Percentiles rank a stretch among this genome's conserved stretches.
These are phyloP conservation scores for Campoletis raptor DNA, from an alignment of 2,888 invertebrate species.

Conservation along the genomic window DNA sequence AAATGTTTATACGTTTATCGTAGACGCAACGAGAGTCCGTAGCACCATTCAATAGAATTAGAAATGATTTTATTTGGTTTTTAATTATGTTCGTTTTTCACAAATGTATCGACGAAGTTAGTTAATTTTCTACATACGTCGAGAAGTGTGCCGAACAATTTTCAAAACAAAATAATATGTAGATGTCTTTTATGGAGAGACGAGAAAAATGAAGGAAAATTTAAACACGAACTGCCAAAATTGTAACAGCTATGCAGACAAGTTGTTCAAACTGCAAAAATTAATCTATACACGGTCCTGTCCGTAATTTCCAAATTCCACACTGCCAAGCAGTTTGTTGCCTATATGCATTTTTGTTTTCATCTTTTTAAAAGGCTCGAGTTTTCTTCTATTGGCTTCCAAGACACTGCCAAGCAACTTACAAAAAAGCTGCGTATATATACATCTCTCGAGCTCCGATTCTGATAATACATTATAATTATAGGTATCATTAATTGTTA, in stretches of 20 bases:
- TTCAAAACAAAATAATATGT: conserved; percentile 6
- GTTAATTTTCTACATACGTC: conserved; percentile 44
- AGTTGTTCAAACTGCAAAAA: conserved; percentile 41
- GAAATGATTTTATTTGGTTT: conserved; percentile 37
- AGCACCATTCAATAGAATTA: conserved; percentile 64
- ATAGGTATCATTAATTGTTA: conserved; percentile 33
- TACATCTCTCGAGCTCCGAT: conserved; percentile 53
- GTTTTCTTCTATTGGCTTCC: conserved; percentile 71
- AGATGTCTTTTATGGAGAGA: conserved; percentile 24
- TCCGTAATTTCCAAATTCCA: conserved; percentile 32
- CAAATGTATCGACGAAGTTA: conserved; percentile 8
- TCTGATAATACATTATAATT: conserved; percentile 37
- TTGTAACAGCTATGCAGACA: conserved; percentile 34
- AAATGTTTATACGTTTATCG: conserved; percentile 69
- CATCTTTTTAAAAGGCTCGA: conserved; percentile 49
- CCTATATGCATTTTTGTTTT: conserved; percentile 29
- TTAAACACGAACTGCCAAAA: conserved; percentile 57
- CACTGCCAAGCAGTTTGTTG: conserved; percentile 65
- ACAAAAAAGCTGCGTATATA: conserved; percentile 28
- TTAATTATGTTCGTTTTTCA: neutral
- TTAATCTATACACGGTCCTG: conserved; percentile 4
- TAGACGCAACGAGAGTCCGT: conserved; percentile 70
- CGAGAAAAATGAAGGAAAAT: conserved; percentile 25
- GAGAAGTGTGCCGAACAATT: conserved; percentile 19
- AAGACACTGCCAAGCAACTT: conserved; percentile 64